Evolutionary conservation across 2,797 vertebrate species (phyloP), one percentile per base, ranked within the genome.

Genomic region (Chelidonichthys spinosus): DNA sequence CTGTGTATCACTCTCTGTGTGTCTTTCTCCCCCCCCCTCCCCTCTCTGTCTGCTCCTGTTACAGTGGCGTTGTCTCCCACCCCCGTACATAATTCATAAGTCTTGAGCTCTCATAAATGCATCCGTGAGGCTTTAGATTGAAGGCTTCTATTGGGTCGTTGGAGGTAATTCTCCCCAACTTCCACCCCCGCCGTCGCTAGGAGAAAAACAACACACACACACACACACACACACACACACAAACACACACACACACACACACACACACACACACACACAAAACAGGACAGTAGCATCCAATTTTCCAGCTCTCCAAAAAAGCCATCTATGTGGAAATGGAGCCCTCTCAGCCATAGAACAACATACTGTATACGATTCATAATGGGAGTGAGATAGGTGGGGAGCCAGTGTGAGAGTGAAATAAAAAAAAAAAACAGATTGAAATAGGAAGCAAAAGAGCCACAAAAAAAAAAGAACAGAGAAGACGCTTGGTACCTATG

Each of bases 261-360:
- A 50, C 39, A 44, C 25, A 25, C 25, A 25, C 25, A 25, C 25
- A 52, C 56, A 63, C 43, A 56, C 65, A 58, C 40, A 43, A 62
- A 63, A 62, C 64, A 74, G 49, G 81, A 87, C 63, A 75, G 84
- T 84, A 81, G 79, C 76, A 82, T 90, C 83, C 85, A 89, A 93
- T 93, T 90, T 91, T 77, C 85, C 65, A 70, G 72, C 79, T 74
- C 49, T 63, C 63, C 56, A 6, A 11, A 25, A 78, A 84, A 91
- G 72, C 83, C 70, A 91, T 91, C 86, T 86, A 86, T 89, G 87
- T 92, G 90, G 88, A 90, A 92, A 92, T 91, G 84, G 84, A 84
- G 74, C 76, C 70, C 85, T 84, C 69, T 78, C 67, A 74, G 82
- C 85, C 37, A 47, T 76, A 79, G 82, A 87, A 85, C 79, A 86